These are phyloP conservation scores for Tiliacea aurago DNA, from an alignment of 2,888 invertebrate genomes.

Conservation along the genomic window DNA sequence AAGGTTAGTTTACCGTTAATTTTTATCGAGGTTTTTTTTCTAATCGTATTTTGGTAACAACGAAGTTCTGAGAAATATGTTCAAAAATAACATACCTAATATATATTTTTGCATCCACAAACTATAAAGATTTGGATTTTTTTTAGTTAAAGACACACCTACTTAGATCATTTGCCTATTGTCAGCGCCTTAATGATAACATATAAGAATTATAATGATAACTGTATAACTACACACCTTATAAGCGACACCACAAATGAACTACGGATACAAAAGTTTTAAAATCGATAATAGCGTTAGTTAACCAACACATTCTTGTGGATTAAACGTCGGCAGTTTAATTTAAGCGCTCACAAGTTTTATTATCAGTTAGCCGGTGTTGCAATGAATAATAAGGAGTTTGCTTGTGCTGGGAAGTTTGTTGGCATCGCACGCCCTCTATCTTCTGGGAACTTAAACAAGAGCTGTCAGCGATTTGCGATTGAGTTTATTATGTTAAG, in stretches of 20 bases:
- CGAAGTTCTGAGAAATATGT: too few relatives aligned
- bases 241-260: not conserved
- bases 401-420: constrained; percentile 69
- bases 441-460: constrained; percentile 64
- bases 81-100: too few relatives aligned
- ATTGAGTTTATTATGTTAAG: constrained; percentile 37
- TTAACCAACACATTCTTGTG: constrained; percentile 50
- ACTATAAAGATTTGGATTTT: too few relatives aligned
- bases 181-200: not conserved
- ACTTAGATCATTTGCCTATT: too few relatives aligned
- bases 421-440: constrained; percentile 60
- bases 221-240: not conserved
- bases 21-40: too few relatives aligned
- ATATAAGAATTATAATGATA: not conserved
- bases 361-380: constrained; percentile 81
- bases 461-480: constrained; percentile 57
- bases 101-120: too few relatives aligned
- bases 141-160: too few relatives aligned
- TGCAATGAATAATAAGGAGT: constrained; percentile 83
- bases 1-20: too few relatives aligned
- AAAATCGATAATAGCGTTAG: constrained; percentile 41
- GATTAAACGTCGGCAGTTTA: constrained; percentile 74
- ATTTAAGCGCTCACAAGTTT: constrained; percentile 79
- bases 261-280: not conserved
- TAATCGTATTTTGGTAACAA: too few relatives aligned